Conservation (phyloP, 2,797 vertebrate species). For the Sardinella longiceps region DNA sequence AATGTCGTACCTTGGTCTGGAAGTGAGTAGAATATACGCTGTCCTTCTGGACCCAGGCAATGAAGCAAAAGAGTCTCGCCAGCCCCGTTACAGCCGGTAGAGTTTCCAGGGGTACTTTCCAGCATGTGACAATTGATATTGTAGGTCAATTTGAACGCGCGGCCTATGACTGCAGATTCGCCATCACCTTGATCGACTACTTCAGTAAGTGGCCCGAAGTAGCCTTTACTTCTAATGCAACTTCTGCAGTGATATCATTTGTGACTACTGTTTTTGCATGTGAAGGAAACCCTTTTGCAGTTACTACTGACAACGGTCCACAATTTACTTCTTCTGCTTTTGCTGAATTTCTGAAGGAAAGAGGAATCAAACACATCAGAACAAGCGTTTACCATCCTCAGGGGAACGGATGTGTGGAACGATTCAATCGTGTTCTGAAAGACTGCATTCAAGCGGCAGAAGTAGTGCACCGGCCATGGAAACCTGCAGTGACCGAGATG, state of each 20-base stretch:
- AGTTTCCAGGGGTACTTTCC: constrained; percentile 21
- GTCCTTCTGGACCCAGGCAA: constrained; percentile 35
- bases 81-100: constrained; percentile 26
- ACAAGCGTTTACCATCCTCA: constrained; percentile 38
- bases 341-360: constrained; percentile 14
- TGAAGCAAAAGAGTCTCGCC: constrained; percentile 34
- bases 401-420: constrained; percentile 22
- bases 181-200: constrained; percentile 30
- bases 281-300: constrained; percentile 27
- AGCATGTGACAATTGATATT: constrained; percentile 35
- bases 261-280: constrained; percentile 20
- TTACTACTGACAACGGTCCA: constrained; percentile 28
- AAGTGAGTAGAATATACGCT: constrained; percentile 34
- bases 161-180: constrained; percentile 22
- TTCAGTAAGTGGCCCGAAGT: constrained; percentile 40
- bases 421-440: constrained; percentile 34
- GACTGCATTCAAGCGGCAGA: constrained; percentile 33
- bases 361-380: constrained; percentile 34
- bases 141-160: constrained; percentile 23
- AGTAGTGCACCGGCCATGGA: constrained; percentile 18
- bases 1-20: constrained; percentile 13
- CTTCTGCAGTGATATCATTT: constrained; percentile 16
- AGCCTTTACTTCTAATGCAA: background rate
- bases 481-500: constrained; percentile 14
- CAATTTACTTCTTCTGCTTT: constrained; percentile 33